These are phyloP conservation scores for Tauraco erythrolophus DNA, from an alignment of 2,113 vertebrate species.

Conservation along the genomic window DNA sequence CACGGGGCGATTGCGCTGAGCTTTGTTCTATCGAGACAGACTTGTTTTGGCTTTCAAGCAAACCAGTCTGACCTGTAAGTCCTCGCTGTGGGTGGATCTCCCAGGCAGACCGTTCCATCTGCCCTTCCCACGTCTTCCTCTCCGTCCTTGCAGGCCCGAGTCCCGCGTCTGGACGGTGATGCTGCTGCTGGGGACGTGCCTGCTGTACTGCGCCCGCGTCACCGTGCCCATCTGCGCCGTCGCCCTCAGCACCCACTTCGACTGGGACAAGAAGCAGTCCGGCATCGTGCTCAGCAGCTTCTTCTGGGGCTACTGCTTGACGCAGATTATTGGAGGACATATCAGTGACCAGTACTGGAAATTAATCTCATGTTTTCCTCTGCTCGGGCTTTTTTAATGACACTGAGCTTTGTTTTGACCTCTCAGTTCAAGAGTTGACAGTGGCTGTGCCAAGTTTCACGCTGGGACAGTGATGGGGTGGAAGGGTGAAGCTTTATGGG, in stretches of 20 bases:
- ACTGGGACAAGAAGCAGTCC: slow-evolving; percentile 92
- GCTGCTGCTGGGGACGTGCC: slow-evolving; percentile 90
- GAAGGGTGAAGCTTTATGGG: neutral
- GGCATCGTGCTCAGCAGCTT: slow-evolving; percentile 94
- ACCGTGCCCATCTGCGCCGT: slow-evolving; percentile 89
- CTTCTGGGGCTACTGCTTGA: slow-evolving; percentile 98
- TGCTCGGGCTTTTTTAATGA: neutral
- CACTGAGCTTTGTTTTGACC: neutral
- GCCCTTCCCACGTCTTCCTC: neutral
- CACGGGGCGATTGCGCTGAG: accelerated
- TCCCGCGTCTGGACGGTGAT: slow-evolving; percentile 86
- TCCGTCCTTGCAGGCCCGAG: slow-evolving; percentile 77
- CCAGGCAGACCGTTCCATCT: neutral
- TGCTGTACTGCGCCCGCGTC: slow-evolving; percentile 92
- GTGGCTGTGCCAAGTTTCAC: neutral
- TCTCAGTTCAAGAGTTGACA: neutral
- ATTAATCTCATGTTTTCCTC: neutral
- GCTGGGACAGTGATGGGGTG: neutral
- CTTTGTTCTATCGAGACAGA: neutral
- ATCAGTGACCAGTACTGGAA: slow-evolving; percentile 84
- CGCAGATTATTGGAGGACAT: slow-evolving; percentile 92
- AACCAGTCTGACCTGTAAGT: accelerated
- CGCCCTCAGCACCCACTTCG: slow-evolving; percentile 87
- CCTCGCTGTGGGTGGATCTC: accelerated
- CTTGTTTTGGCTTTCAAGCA: accelerated